phyloP scores from a whole-genome alignment of 1,140 invertebrate genomes.

The Bombus ignitus region DNA sequence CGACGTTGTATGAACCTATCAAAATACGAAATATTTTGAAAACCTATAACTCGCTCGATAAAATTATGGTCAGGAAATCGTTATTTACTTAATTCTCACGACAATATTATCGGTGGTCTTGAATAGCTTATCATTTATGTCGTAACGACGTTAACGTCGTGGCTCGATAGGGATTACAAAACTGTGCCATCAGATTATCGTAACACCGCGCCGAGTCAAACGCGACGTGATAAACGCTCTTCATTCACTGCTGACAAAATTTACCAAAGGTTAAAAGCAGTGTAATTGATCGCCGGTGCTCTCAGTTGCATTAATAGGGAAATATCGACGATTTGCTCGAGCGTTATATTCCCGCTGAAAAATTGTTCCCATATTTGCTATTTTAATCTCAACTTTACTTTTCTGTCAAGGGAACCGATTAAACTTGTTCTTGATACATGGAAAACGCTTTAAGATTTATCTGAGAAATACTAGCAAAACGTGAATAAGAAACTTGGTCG shows the following conservation, averaged over 20 bases:
- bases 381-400: too few relatives aligned
- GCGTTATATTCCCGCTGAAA: neutral
- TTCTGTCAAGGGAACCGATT: neutral
- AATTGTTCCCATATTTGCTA: neutral
- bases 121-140: neutral
- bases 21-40: neutral
- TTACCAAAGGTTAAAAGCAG: neutral
- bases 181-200: constrained; percentile 10
- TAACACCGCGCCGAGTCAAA: neutral
- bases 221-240: neutral
- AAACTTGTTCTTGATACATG: neutral
- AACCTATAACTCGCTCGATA: neutral
- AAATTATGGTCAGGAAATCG: neutral
- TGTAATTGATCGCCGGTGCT: neutral
- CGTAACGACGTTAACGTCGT: neutral
- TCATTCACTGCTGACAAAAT: neutral
- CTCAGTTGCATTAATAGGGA: neutral
- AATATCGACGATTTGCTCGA: neutral
- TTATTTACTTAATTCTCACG: neutral
- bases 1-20: too few relatives aligned
- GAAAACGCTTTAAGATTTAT: neutral
- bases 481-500: neutral
- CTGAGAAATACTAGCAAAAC: neutral
- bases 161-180: neutral
- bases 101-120: neutral